phyloP scores from a whole-genome alignment of 2,888 invertebrate species.

The Lathronympha strigana region DNA sequence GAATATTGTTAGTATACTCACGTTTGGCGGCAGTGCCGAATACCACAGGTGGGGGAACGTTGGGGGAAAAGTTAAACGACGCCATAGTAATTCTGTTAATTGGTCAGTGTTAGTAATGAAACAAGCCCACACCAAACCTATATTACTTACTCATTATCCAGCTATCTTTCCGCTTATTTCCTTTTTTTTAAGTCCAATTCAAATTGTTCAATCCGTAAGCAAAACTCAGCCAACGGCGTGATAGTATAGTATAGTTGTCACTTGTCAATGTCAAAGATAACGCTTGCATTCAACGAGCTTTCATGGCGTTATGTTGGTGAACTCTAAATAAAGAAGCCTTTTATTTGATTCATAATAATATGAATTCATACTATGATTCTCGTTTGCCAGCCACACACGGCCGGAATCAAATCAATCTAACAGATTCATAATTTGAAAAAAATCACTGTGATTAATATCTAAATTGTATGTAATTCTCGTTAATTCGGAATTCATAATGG shows the following conservation, averaged over 20 bases:
- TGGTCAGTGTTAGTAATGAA: not conserved
- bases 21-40: slow-evolving; percentile 84
- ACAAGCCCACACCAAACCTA: slow-evolving; percentile 21
- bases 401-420: too few relatives aligned
- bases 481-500: too few relatives aligned
- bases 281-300: too few relatives aligned
- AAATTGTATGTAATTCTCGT: too few relatives aligned
- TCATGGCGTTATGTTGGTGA: too few relatives aligned
- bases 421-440: too few relatives aligned
- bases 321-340: too few relatives aligned
- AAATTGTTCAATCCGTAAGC: not conserved
- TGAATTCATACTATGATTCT: too few relatives aligned
- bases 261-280: too few relatives aligned
- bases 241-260: not conserved
- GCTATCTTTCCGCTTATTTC: not conserved
- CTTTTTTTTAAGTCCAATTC: slow-evolving; percentile 6
- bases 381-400: too few relatives aligned
- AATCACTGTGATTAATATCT: too few relatives aligned
- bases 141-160: slow-evolving; percentile 36
- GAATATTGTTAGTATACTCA: slow-evolving; percentile 59
- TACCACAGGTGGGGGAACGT: slow-evolving; percentile 64
- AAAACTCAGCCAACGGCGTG: slow-evolving; percentile 12
- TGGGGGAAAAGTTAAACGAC: slow-evolving; percentile 73
- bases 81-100: slow-evolving; percentile 50
- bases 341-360: too few relatives aligned